These are phyloP conservation scores for Diaphora mendica DNA, from an alignment of 2,888 invertebrate genomes.

Conservation along the genomic window DNA sequence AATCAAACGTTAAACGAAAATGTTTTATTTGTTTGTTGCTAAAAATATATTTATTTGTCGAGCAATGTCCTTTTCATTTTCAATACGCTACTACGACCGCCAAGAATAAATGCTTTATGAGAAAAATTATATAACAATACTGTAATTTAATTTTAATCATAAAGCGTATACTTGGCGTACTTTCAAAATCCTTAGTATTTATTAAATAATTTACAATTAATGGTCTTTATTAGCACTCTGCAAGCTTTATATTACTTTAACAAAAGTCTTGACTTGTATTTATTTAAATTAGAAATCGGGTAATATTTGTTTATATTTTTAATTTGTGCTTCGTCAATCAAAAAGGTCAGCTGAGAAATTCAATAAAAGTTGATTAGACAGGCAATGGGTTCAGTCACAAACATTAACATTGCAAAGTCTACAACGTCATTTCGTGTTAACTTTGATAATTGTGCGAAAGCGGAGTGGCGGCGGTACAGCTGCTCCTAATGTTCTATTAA, in stretches of 20 bases:
- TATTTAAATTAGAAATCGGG: not conserved
- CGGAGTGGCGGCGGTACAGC: not conserved
- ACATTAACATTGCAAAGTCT: not conserved
- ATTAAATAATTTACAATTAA: not conserved
- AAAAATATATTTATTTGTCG: not conserved
- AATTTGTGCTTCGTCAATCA: not conserved
- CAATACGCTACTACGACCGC: not conserved
- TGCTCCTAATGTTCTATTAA: not conserved
- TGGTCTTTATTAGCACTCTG: not conserved
- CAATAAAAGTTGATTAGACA: not conserved
- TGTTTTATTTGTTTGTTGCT: not conserved
- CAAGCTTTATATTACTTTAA: not conserved
- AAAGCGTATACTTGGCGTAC: not conserved
- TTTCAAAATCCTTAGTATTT: too few species aligned
- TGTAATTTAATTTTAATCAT: too few species aligned
- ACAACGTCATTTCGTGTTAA: not conserved
- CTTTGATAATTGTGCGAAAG: not conserved
- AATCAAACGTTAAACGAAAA: not conserved
- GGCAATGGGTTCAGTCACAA: not conserved
- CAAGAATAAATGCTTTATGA: not conserved
- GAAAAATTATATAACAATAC: too few species aligned
- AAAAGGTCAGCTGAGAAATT: not conserved
- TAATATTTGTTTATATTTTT: not conserved
- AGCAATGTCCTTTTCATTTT: not conserved
- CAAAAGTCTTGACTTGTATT: not conserved